These are phyloP conservation scores for Strigops habroptila DNA, from an alignment of 2,113 vertebrate species.

Conservation along the genomic window DNA sequence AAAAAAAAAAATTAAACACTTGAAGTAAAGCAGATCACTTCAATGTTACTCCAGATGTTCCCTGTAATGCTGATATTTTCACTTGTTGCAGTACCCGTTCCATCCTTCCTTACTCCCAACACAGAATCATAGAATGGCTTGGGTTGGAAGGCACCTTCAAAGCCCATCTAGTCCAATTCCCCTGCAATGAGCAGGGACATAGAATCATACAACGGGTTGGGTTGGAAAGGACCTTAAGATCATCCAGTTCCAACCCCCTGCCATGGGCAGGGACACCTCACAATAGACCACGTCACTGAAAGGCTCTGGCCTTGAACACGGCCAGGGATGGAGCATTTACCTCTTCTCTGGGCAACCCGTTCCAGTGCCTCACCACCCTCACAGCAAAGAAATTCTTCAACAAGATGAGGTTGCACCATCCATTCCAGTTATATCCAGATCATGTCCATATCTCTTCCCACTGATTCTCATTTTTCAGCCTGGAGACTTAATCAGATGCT, in stretches of 20 bases:
- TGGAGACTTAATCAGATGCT: background rate
- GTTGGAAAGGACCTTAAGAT: background rate
- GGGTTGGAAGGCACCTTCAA: background rate
- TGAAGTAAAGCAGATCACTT: background rate
- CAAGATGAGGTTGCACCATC: background rate
- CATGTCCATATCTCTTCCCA: background rate
- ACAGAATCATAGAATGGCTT: background rate
- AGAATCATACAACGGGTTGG: background rate
- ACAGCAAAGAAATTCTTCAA: background rate
- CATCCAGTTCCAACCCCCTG: background rate
- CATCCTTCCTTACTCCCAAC: background rate
- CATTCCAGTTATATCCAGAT: background rate
- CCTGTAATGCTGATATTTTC: background rate
- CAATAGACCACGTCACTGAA: background rate
- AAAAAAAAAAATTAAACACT: background rate
- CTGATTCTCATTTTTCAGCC: background rate
- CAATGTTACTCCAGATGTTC: background rate
- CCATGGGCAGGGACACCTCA: background rate
- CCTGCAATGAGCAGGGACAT: background rate
- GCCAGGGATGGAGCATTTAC: background rate
- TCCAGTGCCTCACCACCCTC: background rate
- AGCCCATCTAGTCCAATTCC: too few species aligned
- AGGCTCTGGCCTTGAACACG: background rate
- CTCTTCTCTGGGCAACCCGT: background rate
- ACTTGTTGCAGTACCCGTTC: background rate